These are phyloP conservation scores for Sceloporus undulatus DNA, from an alignment of 2,113 vertebrate species.

Conservation along the genomic window DNA sequence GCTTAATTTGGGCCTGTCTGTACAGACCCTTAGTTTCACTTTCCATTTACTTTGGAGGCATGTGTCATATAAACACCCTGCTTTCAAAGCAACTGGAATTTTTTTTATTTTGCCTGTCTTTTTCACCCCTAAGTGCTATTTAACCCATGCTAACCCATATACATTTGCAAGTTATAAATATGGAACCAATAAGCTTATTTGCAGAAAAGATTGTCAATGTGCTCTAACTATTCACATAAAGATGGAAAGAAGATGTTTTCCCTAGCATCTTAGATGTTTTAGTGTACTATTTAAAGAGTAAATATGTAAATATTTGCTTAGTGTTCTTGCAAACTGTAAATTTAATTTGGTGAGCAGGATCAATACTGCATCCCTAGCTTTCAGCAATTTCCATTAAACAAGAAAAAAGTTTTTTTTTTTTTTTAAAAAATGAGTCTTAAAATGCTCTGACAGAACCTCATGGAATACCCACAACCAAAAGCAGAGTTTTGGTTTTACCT, in stretches of 20 bases:
- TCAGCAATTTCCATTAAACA: not conserved
- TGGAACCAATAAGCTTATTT: not conserved
- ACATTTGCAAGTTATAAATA: not conserved
- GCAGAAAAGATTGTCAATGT: not conserved
- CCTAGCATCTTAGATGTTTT: not conserved
- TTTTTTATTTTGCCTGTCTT: too few species aligned
- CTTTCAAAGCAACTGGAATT: too few species aligned
- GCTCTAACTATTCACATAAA: not conserved
- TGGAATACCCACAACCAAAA: constrained; percentile 25
- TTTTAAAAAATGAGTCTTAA: constrained; percentile 4
- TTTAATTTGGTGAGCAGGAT: not conserved
- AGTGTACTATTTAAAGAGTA: not conserved
- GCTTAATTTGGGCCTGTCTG: too few species aligned
- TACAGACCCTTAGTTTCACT: too few species aligned
- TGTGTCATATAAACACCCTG: too few species aligned
- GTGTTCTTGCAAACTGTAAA: not conserved
- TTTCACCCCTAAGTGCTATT: too few species aligned
- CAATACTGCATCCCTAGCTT: not conserved
- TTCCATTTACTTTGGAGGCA: too few species aligned
- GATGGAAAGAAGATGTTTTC: not conserved
- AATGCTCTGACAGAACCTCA: constrained; percentile 23
- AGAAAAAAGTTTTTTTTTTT: not conserved
- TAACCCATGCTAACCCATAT: not conserved
- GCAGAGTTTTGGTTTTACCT: constrained; percentile 33
- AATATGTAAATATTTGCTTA: constrained; percentile 13